A percentile compares a stretch with the other conserved stretches of the same genome.
Evolutionary conservation across 2,113 vertebrate genomes (phyloP).

Genomic region (Semicossyphus pulcher): DNA sequence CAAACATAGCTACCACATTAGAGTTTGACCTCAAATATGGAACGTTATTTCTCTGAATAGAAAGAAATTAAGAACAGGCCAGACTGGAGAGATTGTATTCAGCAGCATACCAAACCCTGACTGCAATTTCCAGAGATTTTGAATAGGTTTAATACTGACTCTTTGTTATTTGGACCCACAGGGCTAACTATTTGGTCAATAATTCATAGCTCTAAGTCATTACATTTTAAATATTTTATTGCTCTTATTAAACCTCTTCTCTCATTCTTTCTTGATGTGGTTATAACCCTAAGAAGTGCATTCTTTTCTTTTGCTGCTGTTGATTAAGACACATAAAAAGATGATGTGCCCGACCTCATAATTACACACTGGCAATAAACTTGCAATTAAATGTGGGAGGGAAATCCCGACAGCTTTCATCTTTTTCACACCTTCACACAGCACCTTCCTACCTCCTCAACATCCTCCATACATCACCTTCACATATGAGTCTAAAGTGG

Average conservation of each 20-base stretch:
- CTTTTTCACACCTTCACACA: conserved; percentile 20
- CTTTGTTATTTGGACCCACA: conserved; percentile 39
- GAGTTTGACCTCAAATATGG: conserved; percentile 64
- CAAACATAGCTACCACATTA: conserved; percentile 61
- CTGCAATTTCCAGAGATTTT: background rate
- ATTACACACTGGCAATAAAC: conserved; percentile 54
- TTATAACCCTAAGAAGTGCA: background rate
- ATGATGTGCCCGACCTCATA: conserved; percentile 29
- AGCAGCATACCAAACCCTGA: background rate
- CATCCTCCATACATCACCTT: conserved; percentile 76
- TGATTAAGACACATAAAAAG: conserved; percentile 40
- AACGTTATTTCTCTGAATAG: conserved; percentile 11
- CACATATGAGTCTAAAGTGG: conserved; percentile 76
- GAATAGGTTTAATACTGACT: conserved; percentile 35
- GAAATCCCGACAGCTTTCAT: conserved; percentile 36
- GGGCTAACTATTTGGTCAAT: conserved; percentile 50
- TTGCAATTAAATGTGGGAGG: conserved; percentile 39
- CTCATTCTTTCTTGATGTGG: background rate
- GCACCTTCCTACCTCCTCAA: conserved; percentile 27
- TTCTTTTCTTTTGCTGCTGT: conserved; percentile 25
- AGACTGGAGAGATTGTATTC: conserved; percentile 4
- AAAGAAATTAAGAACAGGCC: conserved; percentile 40
- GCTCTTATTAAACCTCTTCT: conserved; percentile 44
- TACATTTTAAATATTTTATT: conserved; percentile 48
- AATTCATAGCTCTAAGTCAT: conserved; percentile 50